Evolutionary conservation across 2,888 invertebrate genomes (phyloP).

Genomic region (Tipula unca): DNA sequence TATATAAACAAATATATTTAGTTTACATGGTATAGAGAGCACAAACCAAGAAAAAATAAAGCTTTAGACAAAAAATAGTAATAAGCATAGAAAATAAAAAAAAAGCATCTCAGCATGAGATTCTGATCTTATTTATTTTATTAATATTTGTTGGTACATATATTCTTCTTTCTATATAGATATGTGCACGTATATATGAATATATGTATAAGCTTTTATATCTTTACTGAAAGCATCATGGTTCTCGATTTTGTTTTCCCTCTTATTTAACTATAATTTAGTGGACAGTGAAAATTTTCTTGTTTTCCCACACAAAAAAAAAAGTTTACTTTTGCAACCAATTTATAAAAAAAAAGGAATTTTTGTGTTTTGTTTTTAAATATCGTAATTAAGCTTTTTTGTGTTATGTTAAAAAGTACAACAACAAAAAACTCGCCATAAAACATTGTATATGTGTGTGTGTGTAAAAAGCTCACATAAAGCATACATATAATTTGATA

Average conservation of each 20-base stretch:
- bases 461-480: background rate
- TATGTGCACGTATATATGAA: background rate
- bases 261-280: background rate
- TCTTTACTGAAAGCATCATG: background rate
- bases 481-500: background rate
- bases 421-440: background rate
- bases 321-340: background rate
- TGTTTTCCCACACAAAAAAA: background rate
- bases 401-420: background rate
- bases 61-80: background rate
- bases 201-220: background rate
- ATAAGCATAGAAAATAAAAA: background rate
- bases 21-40: background rate
- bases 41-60: background rate
- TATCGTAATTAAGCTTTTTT: background rate
- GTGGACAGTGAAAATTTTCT: background rate
- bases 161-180: background rate
- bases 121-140: background rate
- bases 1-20: background rate
- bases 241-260: background rate
- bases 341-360: background rate
- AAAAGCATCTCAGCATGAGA: background rate
- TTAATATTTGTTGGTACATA: background rate
- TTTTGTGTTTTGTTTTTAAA: background rate
- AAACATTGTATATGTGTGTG: too few relatives aligned